A percentile compares a stretch with the other conserved stretches of the same genome.
phyloP scores from a whole-genome alignment of 1,140 invertebrate genomes.

The Hycleus cichorii region DNA sequence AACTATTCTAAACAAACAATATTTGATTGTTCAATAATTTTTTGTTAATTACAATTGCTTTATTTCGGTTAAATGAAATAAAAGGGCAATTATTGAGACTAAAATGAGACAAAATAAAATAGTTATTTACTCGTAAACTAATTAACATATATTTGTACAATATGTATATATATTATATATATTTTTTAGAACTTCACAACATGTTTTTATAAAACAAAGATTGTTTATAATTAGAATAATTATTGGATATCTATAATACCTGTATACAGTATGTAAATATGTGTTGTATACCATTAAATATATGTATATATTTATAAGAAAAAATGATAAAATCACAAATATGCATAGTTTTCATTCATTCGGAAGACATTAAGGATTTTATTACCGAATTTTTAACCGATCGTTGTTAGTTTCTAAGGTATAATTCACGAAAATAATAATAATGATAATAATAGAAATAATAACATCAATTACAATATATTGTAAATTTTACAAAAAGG shows the following conservation, averaged over 20 bases:
- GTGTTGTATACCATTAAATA: conserved; percentile 4
- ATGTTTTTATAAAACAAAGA: neutral
- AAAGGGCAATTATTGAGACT: neutral
- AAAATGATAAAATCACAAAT: conserved; percentile 17
- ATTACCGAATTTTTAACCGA: conserved; percentile 10
- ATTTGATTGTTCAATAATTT: conserved; percentile 10
- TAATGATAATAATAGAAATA: neutral
- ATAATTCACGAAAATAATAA: neutral
- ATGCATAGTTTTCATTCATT: conserved; percentile 14
- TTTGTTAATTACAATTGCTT: conserved; percentile 8
- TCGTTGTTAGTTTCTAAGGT: conserved; percentile 5
- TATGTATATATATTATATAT: neutral
- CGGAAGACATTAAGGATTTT: conserved; percentile 17
- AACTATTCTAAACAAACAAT: conserved; percentile 14
- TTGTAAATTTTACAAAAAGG: conserved; percentile 10
- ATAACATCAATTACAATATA: conserved; percentile 1
- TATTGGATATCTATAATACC: conserved; percentile 2
- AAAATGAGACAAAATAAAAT: neutral
- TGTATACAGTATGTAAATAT: conserved; percentile 17
- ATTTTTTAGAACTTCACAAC: neutral
- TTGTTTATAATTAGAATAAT: neutral
- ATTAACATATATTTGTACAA: neutral
- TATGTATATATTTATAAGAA: conserved; percentile 1
- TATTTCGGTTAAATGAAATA: neutral
- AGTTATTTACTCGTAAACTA: neutral